Evolutionary conservation across 2,888 invertebrate genomes (phyloP).

Genomic region (Lymantria dispar): DNA sequence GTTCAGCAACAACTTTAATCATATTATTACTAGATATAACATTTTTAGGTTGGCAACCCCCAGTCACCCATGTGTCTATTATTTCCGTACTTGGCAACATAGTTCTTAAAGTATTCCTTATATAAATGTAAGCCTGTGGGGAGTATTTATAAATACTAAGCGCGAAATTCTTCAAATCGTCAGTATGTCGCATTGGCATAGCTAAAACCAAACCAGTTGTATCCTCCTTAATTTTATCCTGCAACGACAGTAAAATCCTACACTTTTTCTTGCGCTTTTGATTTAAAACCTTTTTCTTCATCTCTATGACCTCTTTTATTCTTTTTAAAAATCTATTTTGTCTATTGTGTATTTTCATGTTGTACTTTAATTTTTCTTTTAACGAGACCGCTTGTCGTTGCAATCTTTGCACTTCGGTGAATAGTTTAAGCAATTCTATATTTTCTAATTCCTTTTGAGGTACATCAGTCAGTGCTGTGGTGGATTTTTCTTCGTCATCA

Average conservation of each 20-base stretch:
- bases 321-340: conserved; percentile 57
- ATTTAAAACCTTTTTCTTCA: conserved; percentile 61
- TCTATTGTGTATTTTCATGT: conserved; percentile 61
- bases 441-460: conserved; percentile 36
- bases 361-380: conserved; percentile 63
- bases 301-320: conserved; percentile 61
- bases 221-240: conserved; percentile 74
- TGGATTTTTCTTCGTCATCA: conserved; percentile 36
- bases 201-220: conserved; percentile 67
- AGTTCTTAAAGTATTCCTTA: conserved; percentile 69
- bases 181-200: conserved; percentile 72
- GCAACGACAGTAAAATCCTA: conserved; percentile 64
- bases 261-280: conserved; percentile 71
- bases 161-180: conserved; percentile 72
- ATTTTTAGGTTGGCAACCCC: conserved; percentile 65
- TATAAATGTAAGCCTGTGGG: conserved; percentile 73
- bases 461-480: conserved; percentile 19
- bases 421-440: conserved; percentile 61
- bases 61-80: conserved; percentile 62
- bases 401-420: conserved; percentile 69
- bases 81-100: conserved; percentile 71
- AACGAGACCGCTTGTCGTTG: conserved; percentile 59
- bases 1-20: conserved; percentile 66
- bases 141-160: conserved; percentile 74
- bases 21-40: conserved; percentile 52